These are phyloP conservation scores for Spongia lamella DNA, from an alignment of 37 sponge, comb jelly and placozoan species.

Conservation along the genomic window DNA sequence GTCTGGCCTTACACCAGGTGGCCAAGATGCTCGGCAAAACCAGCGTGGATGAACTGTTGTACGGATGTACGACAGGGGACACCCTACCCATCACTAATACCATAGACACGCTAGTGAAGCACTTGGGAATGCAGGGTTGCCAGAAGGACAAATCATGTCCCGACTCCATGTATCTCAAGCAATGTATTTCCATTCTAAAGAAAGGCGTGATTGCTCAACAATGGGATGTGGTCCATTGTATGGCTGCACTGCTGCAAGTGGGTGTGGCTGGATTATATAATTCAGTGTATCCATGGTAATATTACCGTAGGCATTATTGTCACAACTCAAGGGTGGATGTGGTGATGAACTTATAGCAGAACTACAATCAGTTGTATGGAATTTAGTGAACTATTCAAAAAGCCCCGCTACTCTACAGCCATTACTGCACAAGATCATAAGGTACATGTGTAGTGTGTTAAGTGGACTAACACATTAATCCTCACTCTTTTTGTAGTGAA, in stretches of 20 bases:
- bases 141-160: slow-evolving; percentile 20
- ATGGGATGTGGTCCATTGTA: slow-evolving; percentile 46
- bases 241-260: slow-evolving; percentile 59
- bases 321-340: slow-evolving; percentile 3
- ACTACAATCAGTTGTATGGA: slow-evolving; percentile 31
- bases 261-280: not conserved
- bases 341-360: slow-evolving; percentile 9
- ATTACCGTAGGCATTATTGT: slow-evolving; percentile 15
- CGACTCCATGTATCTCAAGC: slow-evolving; percentile 48
- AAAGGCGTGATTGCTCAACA: slow-evolving; percentile 16
- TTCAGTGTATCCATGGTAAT: not conserved
- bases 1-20: slow-evolving; percentile 49
- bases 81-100: slow-evolving; percentile 39
- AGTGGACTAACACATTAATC: too few species aligned
- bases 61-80: not conserved
- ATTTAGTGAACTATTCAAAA: not conserved
- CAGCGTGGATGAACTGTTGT: slow-evolving; percentile 33
- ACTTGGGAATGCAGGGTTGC: slow-evolving; percentile 68
- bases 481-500: too few species aligned
- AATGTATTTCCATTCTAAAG: slow-evolving; percentile 46
- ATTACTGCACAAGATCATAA: slow-evolving; percentile 30
- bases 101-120: slow-evolving; percentile 38
- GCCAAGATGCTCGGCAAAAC: slow-evolving; percentile 43
- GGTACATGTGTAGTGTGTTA: slow-evolving; percentile 3
- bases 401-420: slow-evolving; percentile 15